Evolutionary conservation across 2,113 vertebrate species (phyloP).

Genomic region (Vulpes vulpes): DNA sequence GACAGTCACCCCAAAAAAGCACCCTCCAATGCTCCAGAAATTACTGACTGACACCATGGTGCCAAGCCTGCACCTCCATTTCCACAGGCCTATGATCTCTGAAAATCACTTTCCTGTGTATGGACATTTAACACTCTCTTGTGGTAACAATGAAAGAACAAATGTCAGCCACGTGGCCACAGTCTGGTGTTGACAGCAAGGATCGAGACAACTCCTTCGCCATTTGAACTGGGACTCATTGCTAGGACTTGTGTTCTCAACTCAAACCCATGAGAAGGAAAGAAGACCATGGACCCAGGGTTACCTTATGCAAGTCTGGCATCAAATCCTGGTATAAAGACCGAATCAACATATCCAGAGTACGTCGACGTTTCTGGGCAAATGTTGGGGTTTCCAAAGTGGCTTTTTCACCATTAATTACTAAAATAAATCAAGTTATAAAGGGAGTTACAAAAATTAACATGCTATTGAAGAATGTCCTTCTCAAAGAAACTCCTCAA

Average conservation of each 20-base stretch:
- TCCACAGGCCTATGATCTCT: not conserved
- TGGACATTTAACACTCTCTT: not conserved
- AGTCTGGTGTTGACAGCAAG: not conserved
- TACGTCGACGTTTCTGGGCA: slow-evolving; percentile 98
- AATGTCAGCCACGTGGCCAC: not conserved
- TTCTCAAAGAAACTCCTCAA: not conserved
- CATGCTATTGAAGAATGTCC: not conserved
- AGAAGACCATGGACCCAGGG: not conserved
- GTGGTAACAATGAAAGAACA: not conserved
- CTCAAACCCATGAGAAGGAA: not conserved
- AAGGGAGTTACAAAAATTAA: slow-evolving; percentile 11
- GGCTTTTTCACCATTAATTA: slow-evolving; percentile 99
- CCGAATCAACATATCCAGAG: slow-evolving; percentile 98
- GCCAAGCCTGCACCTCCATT: not conserved
- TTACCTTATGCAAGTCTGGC: slow-evolving; percentile 98
- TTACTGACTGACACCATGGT: not conserved
- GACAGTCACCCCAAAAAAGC: not conserved
- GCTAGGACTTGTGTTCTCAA: not conserved
- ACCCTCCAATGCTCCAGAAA: not conserved
- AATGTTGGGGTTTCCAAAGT: slow-evolving; percentile 99
- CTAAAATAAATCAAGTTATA: slow-evolving; percentile 84
- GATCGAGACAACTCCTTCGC: not conserved
- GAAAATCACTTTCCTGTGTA: rapidly evolving
- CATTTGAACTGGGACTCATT: not conserved
- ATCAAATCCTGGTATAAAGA: slow-evolving; percentile 98